Evolutionary conservation across 2,113 vertebrate species (phyloP).

Genomic region (Nibea albiflora): DNA sequence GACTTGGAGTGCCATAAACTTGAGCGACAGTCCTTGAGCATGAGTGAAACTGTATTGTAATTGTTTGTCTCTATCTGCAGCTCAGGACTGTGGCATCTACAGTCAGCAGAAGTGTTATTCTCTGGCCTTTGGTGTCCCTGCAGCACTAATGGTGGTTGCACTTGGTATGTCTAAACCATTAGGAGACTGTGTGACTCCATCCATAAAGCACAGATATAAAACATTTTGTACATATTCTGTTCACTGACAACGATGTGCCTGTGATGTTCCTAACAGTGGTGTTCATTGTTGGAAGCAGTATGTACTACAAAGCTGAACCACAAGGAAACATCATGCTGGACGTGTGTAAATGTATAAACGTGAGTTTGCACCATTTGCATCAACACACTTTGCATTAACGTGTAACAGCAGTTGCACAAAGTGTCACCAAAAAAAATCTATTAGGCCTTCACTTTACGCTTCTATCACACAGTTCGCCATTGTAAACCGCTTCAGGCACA

Average conservation of each 20-base stretch:
- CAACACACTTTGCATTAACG: not conserved
- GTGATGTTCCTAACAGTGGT: slow-evolving; percentile 86
- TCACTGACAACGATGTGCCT: slow-evolving; percentile 21
- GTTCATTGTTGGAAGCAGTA: slow-evolving; percentile 88
- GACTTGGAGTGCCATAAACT: slow-evolving; percentile 1
- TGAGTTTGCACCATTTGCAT: slow-evolving; percentile 81
- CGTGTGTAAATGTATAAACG: slow-evolving; percentile 90
- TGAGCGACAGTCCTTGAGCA: not conserved
- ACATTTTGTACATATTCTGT: not conserved
- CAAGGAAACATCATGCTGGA: slow-evolving; percentile 91
- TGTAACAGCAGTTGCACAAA: not conserved
- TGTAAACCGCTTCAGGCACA: slow-evolving; percentile 90
- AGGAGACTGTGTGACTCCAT: not conserved
- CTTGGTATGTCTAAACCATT: slow-evolving; percentile 80
- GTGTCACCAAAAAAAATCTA: slow-evolving; percentile 18
- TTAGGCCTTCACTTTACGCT: slow-evolving; percentile 7
- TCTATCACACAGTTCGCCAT: slow-evolving; percentile 89
- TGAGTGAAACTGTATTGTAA: not conserved
- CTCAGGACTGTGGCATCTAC: slow-evolving; percentile 89
- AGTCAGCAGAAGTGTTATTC: slow-evolving; percentile 90
- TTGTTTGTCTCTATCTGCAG: slow-evolving; percentile 78
- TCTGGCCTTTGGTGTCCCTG: slow-evolving; percentile 95
- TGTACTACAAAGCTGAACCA: slow-evolving; percentile 93
- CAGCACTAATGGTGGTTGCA: slow-evolving; percentile 90
- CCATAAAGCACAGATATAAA: slow-evolving; percentile 4